phyloP scores from a whole-genome alignment of 2,888 invertebrate genomes.

The Eremobia ochroleuca region DNA sequence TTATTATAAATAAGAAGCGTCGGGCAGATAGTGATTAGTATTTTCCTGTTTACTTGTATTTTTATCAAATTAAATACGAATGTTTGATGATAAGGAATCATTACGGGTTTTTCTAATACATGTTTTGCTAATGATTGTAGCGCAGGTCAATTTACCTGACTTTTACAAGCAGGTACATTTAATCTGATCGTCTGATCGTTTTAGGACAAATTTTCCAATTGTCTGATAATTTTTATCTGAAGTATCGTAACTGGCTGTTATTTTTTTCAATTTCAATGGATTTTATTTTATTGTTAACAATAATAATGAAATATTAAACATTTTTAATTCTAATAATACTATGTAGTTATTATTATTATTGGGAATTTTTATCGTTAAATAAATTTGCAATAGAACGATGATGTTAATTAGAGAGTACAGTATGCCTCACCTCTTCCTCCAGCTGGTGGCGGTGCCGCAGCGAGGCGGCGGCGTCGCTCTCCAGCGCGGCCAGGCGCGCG shows the following conservation, averaged over 20 bases:
- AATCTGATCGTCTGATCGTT: too few relatives aligned
- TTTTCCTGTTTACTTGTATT: not conserved
- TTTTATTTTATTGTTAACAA: too few relatives aligned
- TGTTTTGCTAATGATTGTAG: not conserved
- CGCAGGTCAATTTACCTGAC: not conserved
- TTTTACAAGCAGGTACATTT: too few relatives aligned
- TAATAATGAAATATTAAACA: too few relatives aligned
- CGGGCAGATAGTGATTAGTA: not conserved
- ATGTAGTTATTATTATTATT: too few relatives aligned
- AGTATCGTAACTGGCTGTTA: not conserved
- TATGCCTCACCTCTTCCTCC: constrained; percentile 80
- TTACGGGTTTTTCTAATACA: constrained; percentile 12
- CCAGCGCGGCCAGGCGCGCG: constrained; percentile 90
- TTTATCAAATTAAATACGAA: constrained; percentile 18
- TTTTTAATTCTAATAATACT: too few relatives aligned
- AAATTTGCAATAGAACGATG: not conserved
- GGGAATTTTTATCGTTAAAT: too few relatives aligned
- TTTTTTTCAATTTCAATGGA: too few relatives aligned
- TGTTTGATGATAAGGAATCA: constrained; percentile 1
- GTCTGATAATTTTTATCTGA: not conserved
- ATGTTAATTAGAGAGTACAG: not conserved
- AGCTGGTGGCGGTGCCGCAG: constrained; percentile 79
- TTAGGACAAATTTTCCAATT: not conserved
- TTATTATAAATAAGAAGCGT: not conserved
- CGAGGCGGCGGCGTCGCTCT: constrained; percentile 78